Evolutionary conservation across 2,797 vertebrate genomes (phyloP), one percentile per base, ranked within the genome.

Genomic region (Channa striata): DNA sequence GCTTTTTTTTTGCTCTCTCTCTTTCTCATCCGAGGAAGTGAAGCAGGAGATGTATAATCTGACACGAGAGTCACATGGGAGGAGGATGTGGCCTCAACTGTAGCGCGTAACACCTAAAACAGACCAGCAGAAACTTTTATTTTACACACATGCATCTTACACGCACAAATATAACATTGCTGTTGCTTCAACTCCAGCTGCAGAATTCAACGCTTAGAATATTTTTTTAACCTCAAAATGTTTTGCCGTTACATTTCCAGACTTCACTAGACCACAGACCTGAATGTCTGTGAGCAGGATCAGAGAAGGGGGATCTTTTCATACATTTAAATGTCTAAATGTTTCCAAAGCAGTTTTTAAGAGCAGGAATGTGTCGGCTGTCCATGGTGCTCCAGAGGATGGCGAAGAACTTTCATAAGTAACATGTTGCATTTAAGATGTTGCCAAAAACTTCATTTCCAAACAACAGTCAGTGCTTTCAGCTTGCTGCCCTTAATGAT

Each of bases 21-120:
- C 14, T n/a, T 23, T 44, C 43, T 56, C 5, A 11, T 52, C 60
- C 20, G 63, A 79, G 65, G 72, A 69, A 75, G 61, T 68, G 72
- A 87, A 82, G 75, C 21, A 19, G 64, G 60, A 82, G 72, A 82
- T 70, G 79, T 78, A 73, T 3, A n/a, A 59, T 76, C 40, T 72
- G 84, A 87, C 81, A 16, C 8, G 40, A 68, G 68, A 78, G 47
- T 58, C 40, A 8, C 17, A 33, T 65, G 52, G 69, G 56, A 62
- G 65, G 20, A 10, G 70, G 80, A 76, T 73, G 76, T 73, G 68
- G 78, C 34, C 52, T 81, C 54, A 70, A 64, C 72, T 63, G 10
- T 23, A 19, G 62, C 16, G 5, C 60, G 13, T 19, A 21, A 40
- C 8, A 34, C 46, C 61, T 53, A 12, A 57, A 60, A 61, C 57